Base-by-base conservation (phyloP, 2,113 vertebrate genomes). In the Rhinoptilus africanus region DNA sequence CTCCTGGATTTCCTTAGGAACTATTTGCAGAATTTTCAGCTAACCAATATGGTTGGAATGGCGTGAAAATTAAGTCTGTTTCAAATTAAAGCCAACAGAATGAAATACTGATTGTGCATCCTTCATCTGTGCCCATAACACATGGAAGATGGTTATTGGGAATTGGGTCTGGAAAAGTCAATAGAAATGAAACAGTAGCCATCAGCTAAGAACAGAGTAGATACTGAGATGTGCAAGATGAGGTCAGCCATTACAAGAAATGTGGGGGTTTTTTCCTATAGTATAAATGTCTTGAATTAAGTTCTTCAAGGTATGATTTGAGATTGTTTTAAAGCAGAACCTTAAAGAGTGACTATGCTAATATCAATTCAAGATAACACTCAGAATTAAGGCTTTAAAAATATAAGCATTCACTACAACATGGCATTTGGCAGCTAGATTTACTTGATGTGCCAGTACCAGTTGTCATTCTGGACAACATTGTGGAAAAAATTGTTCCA, bases 211-310 rank as follows among this genome's bases (percentile, higher is more conserved):
- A 59, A 2, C 32, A 72, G 32, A 47, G 37, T 2, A 83, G 28
- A 24, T 73, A 21, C 18, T 67, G 22, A 75, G n/a, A n/a, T 80
- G 8, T 80, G 10, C 11, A 76, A 4, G 45, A 18, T 73, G 48
- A 35, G 12, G 43, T 73, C 30, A 77, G 37, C 6, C 20, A 34
- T 50, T 63, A 37, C 23, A 19, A 64, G 45, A 73, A 88, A 79
- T 45, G 8, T 19, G 24, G 5, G 9, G 0, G 0, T 13, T 16
- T 73, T 79, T 54, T 41, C 21, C 30, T 35, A 4, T 57, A 27
- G 22, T 27, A 45, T 20, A 39, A 2, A 5, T 62, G 7, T 8
- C 16, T 54, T 75, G 43, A 71, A 72, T 72, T 72, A 59, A 54
- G 69, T 68, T 86, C 19, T 53, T 85, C 14, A 63, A 4, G 9